Percentiles rank a stretch among this genome's conserved stretches.
These are phyloP conservation scores for Oscarella lobularis DNA, from an alignment of 37 sponge, comb jelly and placozoan genomes.

Conservation along the genomic window DNA sequence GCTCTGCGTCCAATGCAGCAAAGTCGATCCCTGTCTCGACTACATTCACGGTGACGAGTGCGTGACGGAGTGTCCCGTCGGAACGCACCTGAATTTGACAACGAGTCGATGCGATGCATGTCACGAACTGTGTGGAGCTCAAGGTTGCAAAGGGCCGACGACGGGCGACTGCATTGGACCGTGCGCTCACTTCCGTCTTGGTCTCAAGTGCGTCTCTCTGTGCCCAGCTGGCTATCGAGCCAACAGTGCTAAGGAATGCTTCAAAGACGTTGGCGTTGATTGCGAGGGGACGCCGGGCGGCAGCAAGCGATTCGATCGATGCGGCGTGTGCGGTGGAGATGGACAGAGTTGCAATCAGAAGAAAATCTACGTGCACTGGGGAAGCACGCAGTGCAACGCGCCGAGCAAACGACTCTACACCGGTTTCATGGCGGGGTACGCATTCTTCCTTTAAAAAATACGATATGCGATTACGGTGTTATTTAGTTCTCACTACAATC, in stretches of 20 bases:
- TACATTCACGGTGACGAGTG: background rate
- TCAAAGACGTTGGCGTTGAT: background rate
- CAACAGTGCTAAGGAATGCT: background rate
- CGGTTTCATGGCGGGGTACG: background rate
- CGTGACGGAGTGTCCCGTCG: background rate
- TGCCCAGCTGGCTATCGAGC: background rate
- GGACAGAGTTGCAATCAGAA: constrained; percentile 1
- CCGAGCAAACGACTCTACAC: background rate
- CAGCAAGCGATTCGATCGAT: background rate
- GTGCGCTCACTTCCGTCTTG: background rate
- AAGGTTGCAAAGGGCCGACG: background rate
- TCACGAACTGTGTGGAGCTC: background rate
- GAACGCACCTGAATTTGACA: background rate
- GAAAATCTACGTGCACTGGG: background rate
- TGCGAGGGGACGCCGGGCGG: background rate
- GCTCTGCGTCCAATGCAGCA: background rate
- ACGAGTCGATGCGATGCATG: background rate
- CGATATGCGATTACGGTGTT: too few relatives aligned
- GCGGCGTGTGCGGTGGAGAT: constrained; percentile 1
- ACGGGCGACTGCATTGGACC: background rate
- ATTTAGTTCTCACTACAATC: background rate
- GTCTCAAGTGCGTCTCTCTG: background rate
- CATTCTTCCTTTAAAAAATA: too few relatives aligned
- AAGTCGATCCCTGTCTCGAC: background rate
- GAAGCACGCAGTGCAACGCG: background rate